phyloP scores from a whole-genome alignment of 2,113 vertebrate genomes.

The Eidolon helvum region DNA sequence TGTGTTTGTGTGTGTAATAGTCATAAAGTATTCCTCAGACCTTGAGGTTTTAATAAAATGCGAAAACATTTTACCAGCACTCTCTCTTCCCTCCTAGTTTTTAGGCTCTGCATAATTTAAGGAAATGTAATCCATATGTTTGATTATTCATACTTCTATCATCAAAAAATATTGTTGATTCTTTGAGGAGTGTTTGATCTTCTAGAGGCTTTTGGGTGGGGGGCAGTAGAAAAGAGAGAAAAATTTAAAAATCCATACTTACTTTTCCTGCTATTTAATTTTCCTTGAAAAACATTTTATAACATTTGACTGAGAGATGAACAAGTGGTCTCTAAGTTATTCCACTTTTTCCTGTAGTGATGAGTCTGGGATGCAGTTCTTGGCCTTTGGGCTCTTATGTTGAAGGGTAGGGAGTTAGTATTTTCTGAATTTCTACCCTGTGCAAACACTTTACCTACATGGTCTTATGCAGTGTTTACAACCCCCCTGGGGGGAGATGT shows the following conservation, averaged over 20 bases:
- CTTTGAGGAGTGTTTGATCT: constrained; percentile 66
- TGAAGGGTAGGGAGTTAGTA: background rate
- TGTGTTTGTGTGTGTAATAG: background rate
- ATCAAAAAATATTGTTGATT: constrained; percentile 70
- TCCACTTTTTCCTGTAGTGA: background rate
- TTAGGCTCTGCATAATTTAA: constrained; percentile 66
- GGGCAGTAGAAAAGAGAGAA: background rate
- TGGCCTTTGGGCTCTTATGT: background rate
- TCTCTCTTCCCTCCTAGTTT: constrained; percentile 46
- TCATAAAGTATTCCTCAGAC: constrained; percentile 51
- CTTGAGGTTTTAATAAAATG: constrained; percentile 76
- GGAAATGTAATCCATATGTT: constrained; percentile 71
- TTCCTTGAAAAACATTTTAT: background rate
- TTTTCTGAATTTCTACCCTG: background rate
- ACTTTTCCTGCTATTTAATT: constrained; percentile 33
- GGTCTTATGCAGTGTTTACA: background rate
- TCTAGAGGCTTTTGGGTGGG: background rate
- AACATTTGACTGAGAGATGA: constrained; percentile 1
- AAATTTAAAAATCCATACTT: background rate
- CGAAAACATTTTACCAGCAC: constrained; percentile 56
- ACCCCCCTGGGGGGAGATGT: background rate
- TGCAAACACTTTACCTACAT: background rate
- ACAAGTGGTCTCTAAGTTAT: background rate
- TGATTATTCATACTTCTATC: constrained; percentile 78
- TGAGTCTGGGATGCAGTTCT: background rate